Evolutionary conservation across 2,888 invertebrate genomes (phyloP).

Genomic region (Pachliopta kotzebuea): DNA sequence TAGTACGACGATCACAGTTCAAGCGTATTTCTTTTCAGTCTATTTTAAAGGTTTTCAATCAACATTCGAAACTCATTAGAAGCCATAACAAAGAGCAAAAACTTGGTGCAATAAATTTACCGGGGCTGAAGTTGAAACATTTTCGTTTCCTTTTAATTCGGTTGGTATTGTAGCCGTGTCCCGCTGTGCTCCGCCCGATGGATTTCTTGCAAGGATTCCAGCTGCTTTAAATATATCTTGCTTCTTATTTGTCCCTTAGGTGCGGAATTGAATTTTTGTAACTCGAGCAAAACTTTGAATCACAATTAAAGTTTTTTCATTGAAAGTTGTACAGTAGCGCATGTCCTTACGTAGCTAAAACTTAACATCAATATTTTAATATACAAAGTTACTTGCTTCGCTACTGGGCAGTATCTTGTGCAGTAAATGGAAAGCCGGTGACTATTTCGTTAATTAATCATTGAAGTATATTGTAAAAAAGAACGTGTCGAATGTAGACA

Average conservation of each 20-base stretch:
- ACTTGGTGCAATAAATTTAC: conserved; percentile 75
- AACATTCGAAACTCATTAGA: conserved; percentile 78
- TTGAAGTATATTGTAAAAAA: not conserved
- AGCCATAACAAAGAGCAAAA: conserved; percentile 73
- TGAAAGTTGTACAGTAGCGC: conserved; percentile 13
- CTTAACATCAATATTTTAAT: too few relatives aligned
- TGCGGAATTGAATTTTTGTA: conserved; percentile 60
- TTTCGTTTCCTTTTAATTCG: conserved; percentile 80
- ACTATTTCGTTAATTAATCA: not conserved
- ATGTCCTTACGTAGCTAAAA: too few relatives aligned
- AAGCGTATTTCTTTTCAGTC: conserved; percentile 55
- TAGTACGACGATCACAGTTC: conserved; percentile 2
- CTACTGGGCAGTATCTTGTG: not conserved
- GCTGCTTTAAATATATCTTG: conserved; percentile 73
- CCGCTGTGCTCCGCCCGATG: conserved; percentile 70
- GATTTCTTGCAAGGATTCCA: conserved; percentile 74
- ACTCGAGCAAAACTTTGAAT: conserved; percentile 33
- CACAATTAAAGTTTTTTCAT: conserved; percentile 28
- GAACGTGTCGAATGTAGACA: not conserved
- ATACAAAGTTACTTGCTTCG: too few relatives aligned
- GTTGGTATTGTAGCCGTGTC: conserved; percentile 75
- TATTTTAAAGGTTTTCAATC: conserved; percentile 57
- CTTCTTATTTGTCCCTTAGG: conserved; percentile 73
- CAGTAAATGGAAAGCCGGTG: not conserved
- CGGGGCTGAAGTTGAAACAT: conserved; percentile 76